Evolutionary conservation across 2,888 invertebrate genomes (phyloP).

Genomic region (Dicyrtomina minuta): DNA sequence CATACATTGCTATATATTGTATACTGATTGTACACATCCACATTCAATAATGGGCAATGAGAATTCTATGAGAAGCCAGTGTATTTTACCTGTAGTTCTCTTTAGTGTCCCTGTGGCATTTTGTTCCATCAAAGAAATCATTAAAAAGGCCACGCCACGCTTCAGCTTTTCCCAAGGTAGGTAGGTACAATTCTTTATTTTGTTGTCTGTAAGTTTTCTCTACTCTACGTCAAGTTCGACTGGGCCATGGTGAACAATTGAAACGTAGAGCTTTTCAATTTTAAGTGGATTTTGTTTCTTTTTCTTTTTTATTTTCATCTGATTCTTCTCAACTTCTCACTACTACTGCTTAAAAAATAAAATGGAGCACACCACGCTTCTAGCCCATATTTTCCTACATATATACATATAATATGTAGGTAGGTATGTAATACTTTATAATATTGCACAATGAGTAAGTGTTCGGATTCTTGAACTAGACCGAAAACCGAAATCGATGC

Average conservation of each 20-base stretch:
- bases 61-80: neutral
- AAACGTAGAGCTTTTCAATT: conserved; percentile 12
- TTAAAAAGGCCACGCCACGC: conserved; percentile 19
- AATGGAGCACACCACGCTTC: no score
- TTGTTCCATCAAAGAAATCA: neutral
- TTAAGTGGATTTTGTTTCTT: conserved; percentile 21
- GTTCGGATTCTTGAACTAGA: no score
- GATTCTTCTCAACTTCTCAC: neutral
- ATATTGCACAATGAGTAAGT: no score
- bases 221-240: neutral
- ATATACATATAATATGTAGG: no score
- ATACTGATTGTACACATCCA: no score
- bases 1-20: no score
- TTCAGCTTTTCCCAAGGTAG: neutral
- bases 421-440: no score
- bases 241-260: neutral
- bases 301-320: neutral
- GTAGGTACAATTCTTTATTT: conserved; percentile 11
- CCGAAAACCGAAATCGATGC: no score
- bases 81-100: neutral
- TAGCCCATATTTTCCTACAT: no score
- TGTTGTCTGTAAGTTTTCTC: conserved; percentile 1
- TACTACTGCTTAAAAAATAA: neutral
- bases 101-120: neutral
- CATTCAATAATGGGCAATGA: conserved; percentile 5